Evolutionary conservation across 37 sponge, comb jelly and placozoan genomes (phyloP).

Genomic region (Geodia barretti): DNA sequence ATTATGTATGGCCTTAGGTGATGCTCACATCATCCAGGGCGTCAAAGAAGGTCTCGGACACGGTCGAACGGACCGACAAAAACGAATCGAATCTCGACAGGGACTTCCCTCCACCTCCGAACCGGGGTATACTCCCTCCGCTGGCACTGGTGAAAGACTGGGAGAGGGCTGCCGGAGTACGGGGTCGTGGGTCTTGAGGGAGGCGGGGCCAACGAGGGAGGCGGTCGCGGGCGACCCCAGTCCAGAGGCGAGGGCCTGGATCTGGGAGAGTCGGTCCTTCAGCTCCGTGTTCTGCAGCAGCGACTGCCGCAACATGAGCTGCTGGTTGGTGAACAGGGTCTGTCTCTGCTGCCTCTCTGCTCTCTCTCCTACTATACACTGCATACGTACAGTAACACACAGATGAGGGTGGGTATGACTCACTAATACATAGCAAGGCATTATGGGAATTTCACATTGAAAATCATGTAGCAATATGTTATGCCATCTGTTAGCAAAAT

Average conservation of each 20-base stretch:
- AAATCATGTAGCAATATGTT: no score
- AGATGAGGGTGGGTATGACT: no score
- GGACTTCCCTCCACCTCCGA: not conserved
- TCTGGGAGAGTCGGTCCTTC: conserved; percentile 50
- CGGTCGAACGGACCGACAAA: conserved; percentile 59
- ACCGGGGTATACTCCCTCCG: not conserved
- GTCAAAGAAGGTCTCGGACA: conserved; percentile 76
- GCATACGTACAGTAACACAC: no score
- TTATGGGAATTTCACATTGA: no score
- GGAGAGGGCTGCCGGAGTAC: not conserved
- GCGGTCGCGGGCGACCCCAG: not conserved
- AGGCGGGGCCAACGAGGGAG: not conserved
- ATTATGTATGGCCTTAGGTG: no score
- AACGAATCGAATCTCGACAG: conserved; percentile 63
- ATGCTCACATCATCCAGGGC: conserved; percentile 64
- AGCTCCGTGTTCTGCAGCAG: conserved; percentile 65
- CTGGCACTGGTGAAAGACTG: not conserved
- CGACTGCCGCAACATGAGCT: conserved; percentile 33
- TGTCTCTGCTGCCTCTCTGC: conserved; percentile 10
- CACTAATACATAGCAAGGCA: no score
- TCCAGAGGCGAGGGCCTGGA: conserved; percentile 45
- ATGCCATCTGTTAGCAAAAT: no score
- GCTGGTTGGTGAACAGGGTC: conserved; percentile 34
- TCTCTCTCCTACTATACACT: not conserved
- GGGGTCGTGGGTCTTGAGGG: not conserved